Evolutionary conservation across 1,140 invertebrate genomes (phyloP).

Genomic region (Homalodisca vitripennis): DNA sequence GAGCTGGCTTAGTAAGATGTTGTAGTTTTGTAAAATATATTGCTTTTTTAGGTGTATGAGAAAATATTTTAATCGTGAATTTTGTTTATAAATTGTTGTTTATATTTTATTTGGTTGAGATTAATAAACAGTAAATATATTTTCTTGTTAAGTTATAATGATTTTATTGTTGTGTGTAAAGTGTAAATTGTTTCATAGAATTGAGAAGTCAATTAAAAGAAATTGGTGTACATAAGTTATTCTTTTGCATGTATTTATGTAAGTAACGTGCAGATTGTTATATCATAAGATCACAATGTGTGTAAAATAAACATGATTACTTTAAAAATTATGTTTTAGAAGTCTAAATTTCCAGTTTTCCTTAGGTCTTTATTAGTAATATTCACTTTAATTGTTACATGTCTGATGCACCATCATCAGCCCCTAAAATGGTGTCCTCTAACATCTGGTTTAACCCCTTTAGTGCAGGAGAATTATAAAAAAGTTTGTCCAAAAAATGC

Average conservation of each 20-base stretch:
- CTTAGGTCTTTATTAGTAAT: too few relatives aligned
- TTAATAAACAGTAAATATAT: slow-evolving; percentile 12
- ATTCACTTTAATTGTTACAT: too few relatives aligned
- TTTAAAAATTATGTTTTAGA: too few relatives aligned
- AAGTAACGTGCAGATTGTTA: slow-evolving; percentile 20
- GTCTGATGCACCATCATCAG: too few relatives aligned
- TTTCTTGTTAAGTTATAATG: slow-evolving; percentile 16
- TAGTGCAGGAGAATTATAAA: too few relatives aligned
- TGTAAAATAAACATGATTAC: slow-evolving; percentile 21
- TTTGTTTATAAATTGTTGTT: slow-evolving; percentile 21
- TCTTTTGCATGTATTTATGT: slow-evolving; percentile 20
- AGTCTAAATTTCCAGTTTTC: too few relatives aligned
- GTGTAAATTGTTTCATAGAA: slow-evolving; percentile 9
- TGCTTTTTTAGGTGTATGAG: background rate
- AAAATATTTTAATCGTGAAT: slow-evolving; percentile 15
- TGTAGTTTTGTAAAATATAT: slow-evolving; percentile 21
- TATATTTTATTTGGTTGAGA: slow-evolving; percentile 19
- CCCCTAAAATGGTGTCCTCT: too few relatives aligned
- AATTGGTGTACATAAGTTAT: background rate
- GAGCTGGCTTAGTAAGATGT: slow-evolving; percentile 11
- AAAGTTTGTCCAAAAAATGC: too few relatives aligned
- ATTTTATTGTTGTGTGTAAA: slow-evolving; percentile 19
- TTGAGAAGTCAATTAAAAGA: slow-evolving; percentile 13
- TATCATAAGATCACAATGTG: background rate
- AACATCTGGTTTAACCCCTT: too few relatives aligned